These are phyloP conservation scores for Bruchidius siliquastri DNA, from an alignment of 2,888 invertebrate species.

Conservation along the genomic window DNA sequence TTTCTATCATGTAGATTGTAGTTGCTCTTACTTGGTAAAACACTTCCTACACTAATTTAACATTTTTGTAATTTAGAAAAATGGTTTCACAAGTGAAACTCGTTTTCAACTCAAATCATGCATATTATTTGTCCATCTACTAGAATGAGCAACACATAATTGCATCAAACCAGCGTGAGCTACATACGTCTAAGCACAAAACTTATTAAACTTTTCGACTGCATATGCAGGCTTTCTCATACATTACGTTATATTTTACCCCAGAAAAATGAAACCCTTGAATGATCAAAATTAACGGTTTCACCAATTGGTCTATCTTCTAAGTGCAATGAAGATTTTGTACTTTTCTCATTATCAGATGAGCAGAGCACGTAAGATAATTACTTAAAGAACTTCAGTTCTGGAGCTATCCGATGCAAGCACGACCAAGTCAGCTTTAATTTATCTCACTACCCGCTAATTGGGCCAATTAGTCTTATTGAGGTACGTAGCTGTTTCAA, in stretches of 20 bases:
- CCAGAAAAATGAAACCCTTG: not conserved
- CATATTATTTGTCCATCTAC: no score
- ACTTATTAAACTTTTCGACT: no score
- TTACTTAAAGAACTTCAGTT: not conserved
- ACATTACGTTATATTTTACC: not conserved
- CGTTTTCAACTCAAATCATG: no score
- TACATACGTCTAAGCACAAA: no score
- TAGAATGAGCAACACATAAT: no score
- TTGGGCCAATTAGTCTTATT: not conserved
- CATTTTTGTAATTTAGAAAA: no score
- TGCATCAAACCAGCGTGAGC: no score
- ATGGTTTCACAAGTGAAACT: no score
- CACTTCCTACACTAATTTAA: no score
- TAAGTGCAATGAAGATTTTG: not conserved
- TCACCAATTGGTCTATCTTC: not conserved
- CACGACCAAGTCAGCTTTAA: not conserved
- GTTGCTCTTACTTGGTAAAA: no score
- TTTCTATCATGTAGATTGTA: no score
- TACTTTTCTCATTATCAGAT: not conserved
- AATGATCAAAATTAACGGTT: not conserved
- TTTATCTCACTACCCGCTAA: not conserved
- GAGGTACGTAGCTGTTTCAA: not conserved
- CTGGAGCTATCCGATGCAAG: not conserved
- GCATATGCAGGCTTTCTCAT: not conserved
- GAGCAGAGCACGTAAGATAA: not conserved